These are phyloP conservation scores for Oligia strigilis DNA, from an alignment of 2,888 invertebrate species.

Conservation along the genomic window DNA sequence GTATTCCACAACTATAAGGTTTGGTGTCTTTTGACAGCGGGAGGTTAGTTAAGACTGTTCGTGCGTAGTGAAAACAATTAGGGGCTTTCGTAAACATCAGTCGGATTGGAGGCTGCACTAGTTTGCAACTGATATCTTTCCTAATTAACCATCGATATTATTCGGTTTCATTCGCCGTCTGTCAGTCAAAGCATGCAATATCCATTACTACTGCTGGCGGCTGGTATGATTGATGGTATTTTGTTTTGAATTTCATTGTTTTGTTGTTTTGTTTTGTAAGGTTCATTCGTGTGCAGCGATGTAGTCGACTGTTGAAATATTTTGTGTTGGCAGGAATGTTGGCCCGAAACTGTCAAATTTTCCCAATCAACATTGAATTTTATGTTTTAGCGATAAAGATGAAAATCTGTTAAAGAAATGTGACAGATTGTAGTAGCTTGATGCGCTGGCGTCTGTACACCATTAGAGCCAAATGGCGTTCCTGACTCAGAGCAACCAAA, in stretches of 20 bases:
- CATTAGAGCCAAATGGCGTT: neutral
- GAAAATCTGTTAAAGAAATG: no score
- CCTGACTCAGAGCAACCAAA: neutral
- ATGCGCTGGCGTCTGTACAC: no score
- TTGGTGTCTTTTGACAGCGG: neutral
- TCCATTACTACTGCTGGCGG: constrained; percentile 26
- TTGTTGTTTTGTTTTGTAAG: neutral
- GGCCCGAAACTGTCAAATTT: no score
- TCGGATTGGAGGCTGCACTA: constrained; percentile 22
- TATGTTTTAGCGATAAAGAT: no score
- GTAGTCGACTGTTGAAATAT: neutral
- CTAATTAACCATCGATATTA: constrained; percentile 45
- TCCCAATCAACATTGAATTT: no score
- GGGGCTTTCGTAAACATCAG: constrained; percentile 31
- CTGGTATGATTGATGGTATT: constrained; percentile 22
- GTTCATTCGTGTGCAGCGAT: neutral
- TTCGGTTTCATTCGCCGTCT: constrained; percentile 12
- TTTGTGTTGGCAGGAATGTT: neutral
- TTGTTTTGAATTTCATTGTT: neutral
- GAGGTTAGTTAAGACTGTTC: neutral
- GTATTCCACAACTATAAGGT: neutral
- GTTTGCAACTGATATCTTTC: constrained; percentile 34
- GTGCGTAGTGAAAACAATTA: constrained; percentile 21
- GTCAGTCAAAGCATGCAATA: constrained; percentile 21
- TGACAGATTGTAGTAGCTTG: no score